phyloP scores from a whole-genome alignment of 2,888 invertebrate genomes.

The Nomada hirtipes region DNA sequence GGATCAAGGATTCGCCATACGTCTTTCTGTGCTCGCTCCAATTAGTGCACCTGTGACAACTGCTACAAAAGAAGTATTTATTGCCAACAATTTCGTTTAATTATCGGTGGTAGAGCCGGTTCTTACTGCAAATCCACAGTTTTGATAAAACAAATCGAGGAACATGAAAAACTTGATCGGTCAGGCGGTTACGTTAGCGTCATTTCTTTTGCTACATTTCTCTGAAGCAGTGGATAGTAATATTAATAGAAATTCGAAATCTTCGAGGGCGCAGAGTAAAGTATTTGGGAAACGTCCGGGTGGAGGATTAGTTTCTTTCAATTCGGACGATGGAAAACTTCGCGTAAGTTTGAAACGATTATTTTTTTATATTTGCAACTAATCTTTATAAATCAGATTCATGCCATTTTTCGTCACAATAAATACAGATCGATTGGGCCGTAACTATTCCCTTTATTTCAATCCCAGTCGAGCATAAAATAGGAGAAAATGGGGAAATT shows the following conservation, averaged over 20 bases:
- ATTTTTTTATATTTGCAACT: no score
- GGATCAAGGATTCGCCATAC: constrained; percentile 43
- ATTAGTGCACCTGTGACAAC: constrained; percentile 9
- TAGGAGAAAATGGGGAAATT: constrained; percentile 80
- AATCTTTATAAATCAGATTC: no score
- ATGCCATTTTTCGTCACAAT: not conserved
- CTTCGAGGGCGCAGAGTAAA: constrained; percentile 15
- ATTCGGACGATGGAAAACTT: constrained; percentile 86
- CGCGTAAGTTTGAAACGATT: constrained; percentile 82
- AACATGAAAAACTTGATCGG: constrained; percentile 30
- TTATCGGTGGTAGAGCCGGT: not conserved
- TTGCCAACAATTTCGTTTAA: not conserved
- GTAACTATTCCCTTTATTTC: constrained; percentile 88
- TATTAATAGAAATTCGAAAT: not conserved
- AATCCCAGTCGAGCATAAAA: constrained; percentile 87
- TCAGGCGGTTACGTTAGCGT: not conserved
- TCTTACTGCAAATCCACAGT: not conserved
- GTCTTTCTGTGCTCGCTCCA: constrained; percentile 27
- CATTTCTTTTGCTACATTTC: constrained; percentile 6
- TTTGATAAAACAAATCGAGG: not conserved
- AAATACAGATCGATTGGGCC: constrained; percentile 87
- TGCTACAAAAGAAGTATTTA: not conserved
- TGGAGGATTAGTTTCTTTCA: constrained; percentile 86
- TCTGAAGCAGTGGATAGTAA: constrained; percentile 8
- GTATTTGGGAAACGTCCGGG: constrained; percentile 57